A percentile compares a stretch with the other conserved stretches of the same genome.
phyloP scores from a whole-genome alignment of 1,140 invertebrate genomes.

The Colletes gigas region DNA sequence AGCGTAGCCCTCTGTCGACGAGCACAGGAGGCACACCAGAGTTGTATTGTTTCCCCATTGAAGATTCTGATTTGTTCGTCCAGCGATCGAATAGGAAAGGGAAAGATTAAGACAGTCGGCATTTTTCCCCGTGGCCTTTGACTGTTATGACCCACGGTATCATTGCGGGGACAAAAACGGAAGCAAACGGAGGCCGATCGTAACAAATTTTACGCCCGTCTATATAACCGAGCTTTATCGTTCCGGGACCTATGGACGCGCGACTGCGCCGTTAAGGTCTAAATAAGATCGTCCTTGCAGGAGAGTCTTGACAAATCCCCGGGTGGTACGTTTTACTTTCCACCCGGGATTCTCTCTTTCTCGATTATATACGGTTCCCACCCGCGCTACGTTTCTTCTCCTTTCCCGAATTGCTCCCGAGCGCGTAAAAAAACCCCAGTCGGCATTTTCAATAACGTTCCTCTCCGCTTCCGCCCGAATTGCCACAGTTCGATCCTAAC shows the following conservation, averaged over 20 bases:
- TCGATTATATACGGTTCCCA: background rate
- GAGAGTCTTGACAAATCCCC: constrained; percentile 70
- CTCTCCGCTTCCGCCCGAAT: background rate
- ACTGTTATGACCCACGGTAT: constrained; percentile 24
- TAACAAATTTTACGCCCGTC: constrained; percentile 70
- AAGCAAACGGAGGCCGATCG: constrained; percentile 59
- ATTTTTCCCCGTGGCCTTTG: constrained; percentile 13
- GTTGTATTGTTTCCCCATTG: background rate
- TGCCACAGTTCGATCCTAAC: background rate
- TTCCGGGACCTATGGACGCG: constrained; percentile 68
- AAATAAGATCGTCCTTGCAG: constrained; percentile 73
- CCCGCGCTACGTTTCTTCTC: constrained; percentile 1
- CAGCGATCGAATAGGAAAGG: background rate
- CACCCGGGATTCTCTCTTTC: background rate
- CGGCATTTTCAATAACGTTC: constrained; percentile 48
- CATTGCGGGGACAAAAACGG: constrained; percentile 39
- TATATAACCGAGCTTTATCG: constrained; percentile 75
- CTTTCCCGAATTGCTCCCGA: constrained; percentile 36
- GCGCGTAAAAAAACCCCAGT: constrained; percentile 42
- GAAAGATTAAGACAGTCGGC: background rate
- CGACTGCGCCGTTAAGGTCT: constrained; percentile 70
- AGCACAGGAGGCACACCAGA: too few relatives aligned
- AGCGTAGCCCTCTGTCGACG: too few relatives aligned
- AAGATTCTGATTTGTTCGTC: background rate
- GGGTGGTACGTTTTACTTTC: constrained; percentile 56